A percentile compares a stretch with the other conserved stretches of the same genome.
phyloP scores from a whole-genome alignment of 2,797 vertebrate species.

The Spea hammondii region DNA sequence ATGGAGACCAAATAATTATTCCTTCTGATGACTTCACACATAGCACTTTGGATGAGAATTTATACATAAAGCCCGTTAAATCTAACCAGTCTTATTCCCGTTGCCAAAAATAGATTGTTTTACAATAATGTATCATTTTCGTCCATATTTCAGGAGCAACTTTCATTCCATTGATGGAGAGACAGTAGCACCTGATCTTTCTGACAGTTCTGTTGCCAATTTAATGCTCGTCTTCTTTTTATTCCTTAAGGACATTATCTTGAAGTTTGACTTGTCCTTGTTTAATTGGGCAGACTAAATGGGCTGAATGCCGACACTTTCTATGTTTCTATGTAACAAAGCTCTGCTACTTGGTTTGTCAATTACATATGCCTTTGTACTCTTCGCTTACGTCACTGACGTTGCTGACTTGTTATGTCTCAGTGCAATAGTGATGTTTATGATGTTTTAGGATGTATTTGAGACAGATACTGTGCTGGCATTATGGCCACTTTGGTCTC shows the following conservation, averaged over 20 bases:
- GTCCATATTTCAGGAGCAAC: constrained; percentile 21
- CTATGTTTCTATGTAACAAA: neutral
- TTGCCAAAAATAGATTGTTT: constrained; percentile 48
- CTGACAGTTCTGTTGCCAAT: constrained; percentile 32
- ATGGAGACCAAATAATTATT: too few relatives aligned
- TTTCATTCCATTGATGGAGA: constrained; percentile 41
- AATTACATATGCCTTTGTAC: constrained; percentile 14
- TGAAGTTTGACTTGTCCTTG: constrained; percentile 36
- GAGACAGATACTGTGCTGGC: too few relatives aligned
- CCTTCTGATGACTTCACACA: too few relatives aligned
- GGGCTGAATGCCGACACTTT: too few relatives aligned
- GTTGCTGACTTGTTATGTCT: too few relatives aligned
- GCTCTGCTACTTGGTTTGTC: constrained; percentile 19
- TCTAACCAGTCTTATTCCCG: constrained; percentile 62
- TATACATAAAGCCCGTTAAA: too few relatives aligned
- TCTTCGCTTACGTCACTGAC: too few relatives aligned
- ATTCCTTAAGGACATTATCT: constrained; percentile 44
- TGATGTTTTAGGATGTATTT: too few relatives aligned
- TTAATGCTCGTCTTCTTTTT: constrained; percentile 22
- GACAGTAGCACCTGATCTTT: constrained; percentile 29
- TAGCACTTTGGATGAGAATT: too few relatives aligned
- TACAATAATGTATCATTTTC: constrained; percentile 24
- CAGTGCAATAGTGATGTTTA: too few relatives aligned
- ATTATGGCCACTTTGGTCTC: too few relatives aligned
- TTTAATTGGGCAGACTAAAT: neutral